A percentile compares a stretch with the other conserved stretches of the same genome.
Conservation (phyloP, 1,140 invertebrate genomes). For the Papilio aristodemus region DNA sequence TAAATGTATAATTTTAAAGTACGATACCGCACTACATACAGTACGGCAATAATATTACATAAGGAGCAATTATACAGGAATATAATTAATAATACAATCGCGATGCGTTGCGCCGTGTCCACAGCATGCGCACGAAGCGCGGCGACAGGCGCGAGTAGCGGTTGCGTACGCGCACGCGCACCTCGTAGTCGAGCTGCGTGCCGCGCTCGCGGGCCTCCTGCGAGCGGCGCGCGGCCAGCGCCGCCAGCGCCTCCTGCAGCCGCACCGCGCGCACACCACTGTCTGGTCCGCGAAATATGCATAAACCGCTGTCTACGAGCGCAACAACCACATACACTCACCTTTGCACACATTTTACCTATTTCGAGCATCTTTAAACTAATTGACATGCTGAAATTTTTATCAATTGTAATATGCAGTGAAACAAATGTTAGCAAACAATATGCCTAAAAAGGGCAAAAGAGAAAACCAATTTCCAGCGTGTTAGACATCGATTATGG, state of each 20-base stretch:
- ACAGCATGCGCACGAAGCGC: slow-evolving; percentile 19
- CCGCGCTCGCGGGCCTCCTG: background rate
- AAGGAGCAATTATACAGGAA: slow-evolving; percentile 2
- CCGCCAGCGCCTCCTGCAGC: slow-evolving; percentile 9
- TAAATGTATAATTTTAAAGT: too few species aligned
- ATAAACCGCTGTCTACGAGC: slow-evolving; percentile 16
- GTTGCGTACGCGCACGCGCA: background rate
- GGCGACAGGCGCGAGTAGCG: background rate
- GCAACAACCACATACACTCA: background rate
- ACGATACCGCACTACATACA: too few species aligned
- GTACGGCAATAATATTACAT: background rate
- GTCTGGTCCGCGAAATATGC: slow-evolving; percentile 55
- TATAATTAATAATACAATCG: slow-evolving; percentile 15
- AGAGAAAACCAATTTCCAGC: background rate
- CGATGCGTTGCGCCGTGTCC: background rate
- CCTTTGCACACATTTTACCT: background rate
- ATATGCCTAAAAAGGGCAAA: background rate
- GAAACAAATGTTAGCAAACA: background rate
- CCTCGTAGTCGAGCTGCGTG: slow-evolving; percentile 4
- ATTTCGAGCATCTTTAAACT: too few species aligned
- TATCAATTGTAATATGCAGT: background rate
- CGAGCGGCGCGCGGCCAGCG: background rate
- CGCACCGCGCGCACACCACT: slow-evolving; percentile 54
- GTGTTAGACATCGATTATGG: background rate
- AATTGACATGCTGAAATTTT: too few species aligned